Evolutionary conservation across 2,888 invertebrate species (phyloP).

Genomic region (Zele albiditarsus): DNA sequence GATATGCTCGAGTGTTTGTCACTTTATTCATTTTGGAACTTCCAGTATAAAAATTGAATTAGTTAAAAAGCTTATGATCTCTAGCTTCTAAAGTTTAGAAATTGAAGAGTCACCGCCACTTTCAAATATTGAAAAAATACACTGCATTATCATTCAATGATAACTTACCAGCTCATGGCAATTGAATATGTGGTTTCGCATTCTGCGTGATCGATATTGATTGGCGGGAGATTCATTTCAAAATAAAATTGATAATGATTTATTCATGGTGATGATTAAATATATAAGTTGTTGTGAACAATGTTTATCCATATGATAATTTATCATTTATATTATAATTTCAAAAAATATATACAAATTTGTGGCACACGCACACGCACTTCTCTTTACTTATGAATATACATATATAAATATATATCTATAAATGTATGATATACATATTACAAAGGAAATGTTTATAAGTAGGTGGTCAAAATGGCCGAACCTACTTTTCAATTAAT

Average conservation of each 20-base stretch:
- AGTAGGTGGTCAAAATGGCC: neutral
- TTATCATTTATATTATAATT: conserved; percentile 48
- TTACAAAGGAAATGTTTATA: conserved; percentile 14
- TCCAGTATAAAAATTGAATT: too few relatives aligned
- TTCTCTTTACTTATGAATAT: conserved; percentile 33
- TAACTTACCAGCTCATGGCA: neutral
- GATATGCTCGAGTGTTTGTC: too few relatives aligned
- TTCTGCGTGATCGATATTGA: neutral
- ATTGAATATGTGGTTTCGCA: neutral
- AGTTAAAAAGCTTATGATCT: too few relatives aligned
- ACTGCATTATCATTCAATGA: neutral
- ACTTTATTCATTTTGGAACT: too few relatives aligned
- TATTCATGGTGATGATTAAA: conserved; percentile 8
- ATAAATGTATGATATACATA: conserved; percentile 45
- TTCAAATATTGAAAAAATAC: too few relatives aligned
- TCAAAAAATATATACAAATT: conserved; percentile 53
- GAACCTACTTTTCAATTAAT: neutral
- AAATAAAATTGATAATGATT: neutral
- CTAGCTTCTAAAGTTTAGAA: too few relatives aligned
- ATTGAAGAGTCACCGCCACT: too few relatives aligned
- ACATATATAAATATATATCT: conserved; percentile 46
- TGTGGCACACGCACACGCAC: conserved; percentile 37
- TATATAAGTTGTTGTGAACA: conserved; percentile 35
- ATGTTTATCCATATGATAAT: conserved; percentile 42
- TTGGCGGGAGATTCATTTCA: neutral